Base-by-base conservation (phyloP, 1,140 invertebrate genomes). In the Zaprionus davidi region DNA sequence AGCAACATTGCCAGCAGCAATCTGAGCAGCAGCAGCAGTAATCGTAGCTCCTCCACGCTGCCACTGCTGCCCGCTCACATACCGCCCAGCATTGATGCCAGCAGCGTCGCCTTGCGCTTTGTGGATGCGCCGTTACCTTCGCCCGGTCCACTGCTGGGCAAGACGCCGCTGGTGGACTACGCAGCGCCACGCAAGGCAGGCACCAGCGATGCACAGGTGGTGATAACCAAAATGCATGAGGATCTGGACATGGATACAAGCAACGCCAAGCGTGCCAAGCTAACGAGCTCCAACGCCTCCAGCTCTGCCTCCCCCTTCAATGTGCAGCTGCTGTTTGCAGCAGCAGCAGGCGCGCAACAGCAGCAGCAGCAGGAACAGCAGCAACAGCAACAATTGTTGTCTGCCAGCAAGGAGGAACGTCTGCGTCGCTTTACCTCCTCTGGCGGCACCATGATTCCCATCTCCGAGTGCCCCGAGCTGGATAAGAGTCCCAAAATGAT, bases 101-200 rank as follows among this genome's bases (percentile, higher is more conserved):
- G 49, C 15, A 69, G 53, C 13, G 78, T 85, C 7, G 70, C 78
- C 0, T 53, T 92, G 13, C 79, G 86, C 4, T 91, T 92, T 44
- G 82, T 92, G 44, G 94, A 94, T 85, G 91, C 94, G 38, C 93
- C 96, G 1, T 92, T 96, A 9, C 95, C 96, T 9, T 97, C 96
- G 11, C 96, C 96, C 0, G 96, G 96, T 0, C 96, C 97, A 1
- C 93, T 97, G 69, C 93, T 97, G 17, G 96, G 96, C 3, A 96
- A 96, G 77, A 97, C 96, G 9, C 94, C 96, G 34, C 92, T 97
- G 26, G 95, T 97, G n/a, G 96, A 97, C 59, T 92, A 87, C 24
- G 84, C 86, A 0, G 78, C 80, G 2, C 80, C 82, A 0, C 67
- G 73, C 7, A 91, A 90, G 58, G 67, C 91, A 0, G 78, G 86